Percentiles rank a stretch among this genome's conserved stretches.
These are phyloP conservation scores for Pseudopipra pipra DNA, from an alignment of 2,113 vertebrate species.

Conservation along the genomic window DNA sequence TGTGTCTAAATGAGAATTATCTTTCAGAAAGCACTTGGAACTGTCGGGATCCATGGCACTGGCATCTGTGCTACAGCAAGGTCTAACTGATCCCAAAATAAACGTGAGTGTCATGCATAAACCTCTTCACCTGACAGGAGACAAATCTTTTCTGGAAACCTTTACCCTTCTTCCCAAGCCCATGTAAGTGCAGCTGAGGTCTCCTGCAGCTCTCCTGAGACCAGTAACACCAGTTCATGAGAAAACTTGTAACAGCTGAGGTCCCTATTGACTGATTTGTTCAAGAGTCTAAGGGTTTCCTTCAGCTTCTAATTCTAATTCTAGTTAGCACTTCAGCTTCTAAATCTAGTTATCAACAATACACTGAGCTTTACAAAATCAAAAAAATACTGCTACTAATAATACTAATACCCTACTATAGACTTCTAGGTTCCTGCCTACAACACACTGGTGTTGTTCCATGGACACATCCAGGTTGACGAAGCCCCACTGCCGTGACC, in stretches of 20 bases:
- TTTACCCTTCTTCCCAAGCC: neutral
- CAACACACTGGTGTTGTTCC: accelerated
- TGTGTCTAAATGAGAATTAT: neutral
- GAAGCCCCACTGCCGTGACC: neutral
- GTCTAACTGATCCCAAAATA: neutral
- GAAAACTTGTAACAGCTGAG: no score
- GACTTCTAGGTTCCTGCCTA: neutral
- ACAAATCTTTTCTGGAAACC: neutral
- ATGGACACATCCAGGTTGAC: accelerated
- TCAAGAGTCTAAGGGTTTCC: neutral
- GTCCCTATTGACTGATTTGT: neutral
- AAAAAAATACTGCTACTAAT: neutral
- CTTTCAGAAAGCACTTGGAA: neutral
- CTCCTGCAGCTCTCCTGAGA: neutral
- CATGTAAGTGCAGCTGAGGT: neutral
- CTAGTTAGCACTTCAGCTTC: neutral
- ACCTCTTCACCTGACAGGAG: neutral
- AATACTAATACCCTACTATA: neutral
- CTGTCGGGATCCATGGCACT: neutral
- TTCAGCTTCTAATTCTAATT: neutral
- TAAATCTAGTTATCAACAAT: neutral
- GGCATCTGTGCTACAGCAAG: neutral
- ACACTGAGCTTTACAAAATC: neutral
- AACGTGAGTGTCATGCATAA: neutral
- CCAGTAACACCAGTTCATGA: neutral